phyloP scores from a whole-genome alignment of 2,888 invertebrate genomes.

The Cetonia aurata region DNA sequence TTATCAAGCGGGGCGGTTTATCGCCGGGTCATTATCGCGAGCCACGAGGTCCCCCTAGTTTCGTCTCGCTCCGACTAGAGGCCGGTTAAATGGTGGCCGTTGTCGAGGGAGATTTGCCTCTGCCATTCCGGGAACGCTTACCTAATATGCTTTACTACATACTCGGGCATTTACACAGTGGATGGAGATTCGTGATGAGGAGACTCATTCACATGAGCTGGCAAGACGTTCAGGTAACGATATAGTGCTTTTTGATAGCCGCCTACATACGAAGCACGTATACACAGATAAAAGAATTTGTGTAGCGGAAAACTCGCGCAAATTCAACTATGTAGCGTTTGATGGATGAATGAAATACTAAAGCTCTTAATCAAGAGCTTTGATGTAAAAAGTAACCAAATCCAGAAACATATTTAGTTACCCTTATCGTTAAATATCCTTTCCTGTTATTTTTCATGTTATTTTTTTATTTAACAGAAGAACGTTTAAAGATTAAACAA shows the following conservation, averaged over 20 bases:
- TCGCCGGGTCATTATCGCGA: conserved; percentile 26
- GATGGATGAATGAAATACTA: too few species aligned
- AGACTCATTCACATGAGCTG: neutral
- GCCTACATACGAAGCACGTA: neutral
- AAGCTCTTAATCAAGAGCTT: too few species aligned
- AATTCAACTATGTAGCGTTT: too few species aligned
- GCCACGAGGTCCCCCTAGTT: neutral
- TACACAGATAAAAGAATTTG: too few species aligned
- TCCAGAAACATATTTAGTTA: too few species aligned
- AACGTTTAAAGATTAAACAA: too few species aligned
- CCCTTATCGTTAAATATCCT: too few species aligned
- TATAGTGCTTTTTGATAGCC: neutral
- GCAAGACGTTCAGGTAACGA: neutral
- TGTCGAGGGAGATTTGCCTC: conserved; percentile 1
- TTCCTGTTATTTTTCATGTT: too few species aligned
- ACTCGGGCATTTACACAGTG: conserved; percentile 6
- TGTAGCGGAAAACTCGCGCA: too few species aligned
- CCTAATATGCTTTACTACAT: neutral
- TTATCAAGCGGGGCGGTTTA: conserved; percentile 50
- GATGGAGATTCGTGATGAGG: neutral
- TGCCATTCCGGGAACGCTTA: conserved; percentile 9
- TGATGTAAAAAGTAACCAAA: too few species aligned
- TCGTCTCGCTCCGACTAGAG: neutral
- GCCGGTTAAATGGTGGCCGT: too few species aligned
- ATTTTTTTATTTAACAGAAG: too few species aligned